Conservation (phyloP, 1,140 invertebrate genomes). For the Tetragnatha versicolor region DNA sequence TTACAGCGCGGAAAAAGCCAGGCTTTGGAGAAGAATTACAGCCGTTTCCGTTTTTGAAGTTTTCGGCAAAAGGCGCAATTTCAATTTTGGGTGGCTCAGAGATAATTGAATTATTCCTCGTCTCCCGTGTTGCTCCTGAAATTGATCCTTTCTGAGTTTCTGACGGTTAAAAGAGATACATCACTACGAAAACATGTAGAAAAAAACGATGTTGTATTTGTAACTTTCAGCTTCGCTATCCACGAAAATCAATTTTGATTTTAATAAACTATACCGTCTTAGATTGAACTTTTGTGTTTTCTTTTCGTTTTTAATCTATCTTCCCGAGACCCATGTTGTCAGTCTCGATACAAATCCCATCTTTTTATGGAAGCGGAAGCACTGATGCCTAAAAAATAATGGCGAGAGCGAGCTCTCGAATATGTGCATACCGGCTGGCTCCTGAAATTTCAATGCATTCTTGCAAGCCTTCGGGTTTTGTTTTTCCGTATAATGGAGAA, state of each 20-base stretch:
- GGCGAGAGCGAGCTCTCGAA: no score
- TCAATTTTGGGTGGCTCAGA: slow-evolving; percentile 14
- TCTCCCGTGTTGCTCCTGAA: not conserved
- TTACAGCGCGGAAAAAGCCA: not conserved
- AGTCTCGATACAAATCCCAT: no score
- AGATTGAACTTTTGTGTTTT: no score
- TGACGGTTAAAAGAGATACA: not conserved
- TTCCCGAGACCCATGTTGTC: no score
- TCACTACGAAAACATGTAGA: not conserved
- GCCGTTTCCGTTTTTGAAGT: slow-evolving; percentile 17
- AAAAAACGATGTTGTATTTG: no score
- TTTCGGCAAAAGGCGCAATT: slow-evolving; percentile 13
- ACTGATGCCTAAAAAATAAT: no score
- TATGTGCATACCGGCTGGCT: no score
- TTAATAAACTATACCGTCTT: slow-evolving; percentile 10
- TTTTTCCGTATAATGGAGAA: no score
- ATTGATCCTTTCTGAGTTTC: slow-evolving; percentile 5
- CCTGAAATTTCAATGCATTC: no score
- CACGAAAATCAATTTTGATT: slow-evolving; percentile 10
- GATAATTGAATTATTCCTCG: slow-evolving; percentile 21
- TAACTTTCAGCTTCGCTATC: not conserved
- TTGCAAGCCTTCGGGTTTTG: no score
- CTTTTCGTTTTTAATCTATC: no score
- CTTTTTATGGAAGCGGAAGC: no score
- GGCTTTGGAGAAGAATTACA: slow-evolving; percentile 25